Evolutionary conservation across 2,888 invertebrate genomes (phyloP).

Genomic region (Gerris lacustris): DNA sequence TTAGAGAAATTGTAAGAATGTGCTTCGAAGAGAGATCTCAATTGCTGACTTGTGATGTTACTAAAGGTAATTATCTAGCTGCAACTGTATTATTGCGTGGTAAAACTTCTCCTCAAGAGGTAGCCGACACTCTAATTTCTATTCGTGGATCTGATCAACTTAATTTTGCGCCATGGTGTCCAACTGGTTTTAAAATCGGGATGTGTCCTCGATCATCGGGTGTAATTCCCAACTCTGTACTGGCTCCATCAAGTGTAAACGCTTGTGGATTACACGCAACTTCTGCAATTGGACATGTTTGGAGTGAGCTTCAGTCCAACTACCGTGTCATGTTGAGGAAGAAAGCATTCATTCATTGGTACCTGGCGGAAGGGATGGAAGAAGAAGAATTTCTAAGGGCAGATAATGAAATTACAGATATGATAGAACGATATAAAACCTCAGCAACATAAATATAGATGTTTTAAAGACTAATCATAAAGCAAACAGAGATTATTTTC

Average conservation of each 20-base stretch:
- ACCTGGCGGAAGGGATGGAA: slow-evolving; percentile 3
- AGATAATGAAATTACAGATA: background rate
- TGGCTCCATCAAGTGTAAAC: background rate
- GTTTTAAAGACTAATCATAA: too few species aligned
- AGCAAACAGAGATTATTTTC: too few species aligned
- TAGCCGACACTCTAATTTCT: background rate
- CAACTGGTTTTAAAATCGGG: background rate
- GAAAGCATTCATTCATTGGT: slow-evolving; percentile 6
- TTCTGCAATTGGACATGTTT: background rate
- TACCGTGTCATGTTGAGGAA: background rate
- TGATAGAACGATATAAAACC: background rate
- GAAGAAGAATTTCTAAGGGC: background rate
- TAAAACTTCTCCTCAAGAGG: background rate
- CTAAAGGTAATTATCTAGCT: background rate
- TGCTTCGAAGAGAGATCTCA: background rate
- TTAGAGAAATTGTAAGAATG: background rate
- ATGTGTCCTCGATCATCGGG: background rate
- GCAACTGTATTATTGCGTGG: background rate
- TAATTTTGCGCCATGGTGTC: slow-evolving; percentile 4
- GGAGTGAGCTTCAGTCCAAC: background rate
- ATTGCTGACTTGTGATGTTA: background rate
- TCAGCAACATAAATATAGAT: background rate
- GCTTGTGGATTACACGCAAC: background rate
- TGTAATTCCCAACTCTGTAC: background rate
- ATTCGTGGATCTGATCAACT: background rate